Evolutionary conservation across 2,797 vertebrate genomes (phyloP), one percentile per base, ranked within the genome.

Genomic region (Margarornis squamiger): DNA sequence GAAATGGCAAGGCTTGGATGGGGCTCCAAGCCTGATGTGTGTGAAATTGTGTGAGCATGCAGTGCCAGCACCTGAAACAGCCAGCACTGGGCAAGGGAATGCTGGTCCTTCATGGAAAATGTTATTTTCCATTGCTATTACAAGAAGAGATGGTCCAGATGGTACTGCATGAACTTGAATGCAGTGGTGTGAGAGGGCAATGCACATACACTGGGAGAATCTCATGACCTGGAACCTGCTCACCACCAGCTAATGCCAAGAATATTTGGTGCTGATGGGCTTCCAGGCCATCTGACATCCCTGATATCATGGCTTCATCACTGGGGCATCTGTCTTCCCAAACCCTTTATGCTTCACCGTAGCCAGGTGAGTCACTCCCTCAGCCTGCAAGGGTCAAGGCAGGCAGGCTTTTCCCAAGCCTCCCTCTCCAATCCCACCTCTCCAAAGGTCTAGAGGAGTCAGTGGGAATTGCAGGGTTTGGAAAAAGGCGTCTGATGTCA

Each of bases 201-300:
- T 3, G 3, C 38, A 18, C 0, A 0, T 13, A 13, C n/a, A 16
- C 18, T 5, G 36, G 38, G 45, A 83, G 73, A 52, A 63, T 23
- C 48, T 70, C 7, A 8, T 38, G 32, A 65, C 63, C 43, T 66
- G 55, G 39, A 73, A 54, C 30, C 38, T 41, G 6, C 27, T 34
- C 54, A 78, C 45, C 74, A 78, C 34, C 62, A 67, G 7, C 11
- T 46, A 36, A 54, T 23, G 41, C 36, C 52, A 89, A 12, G 48
- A 57, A 9, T 36, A 34, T 27, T 58, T 76, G 54, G 70, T 45
- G 14, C 22, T 57, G 65, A 34, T 46, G 43, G 43, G 41, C 36
- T 85, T n/a, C 38, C 61, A 88, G 67, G 20, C 29, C 57, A 75
- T 7, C 59, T 68, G 71, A 59, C 52, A 80, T 14, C 57, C 29